Evolutionary conservation across 2,113 vertebrate species (phyloP), one percentile per base, ranked within the genome.

Genomic region (Ia io): DNA sequence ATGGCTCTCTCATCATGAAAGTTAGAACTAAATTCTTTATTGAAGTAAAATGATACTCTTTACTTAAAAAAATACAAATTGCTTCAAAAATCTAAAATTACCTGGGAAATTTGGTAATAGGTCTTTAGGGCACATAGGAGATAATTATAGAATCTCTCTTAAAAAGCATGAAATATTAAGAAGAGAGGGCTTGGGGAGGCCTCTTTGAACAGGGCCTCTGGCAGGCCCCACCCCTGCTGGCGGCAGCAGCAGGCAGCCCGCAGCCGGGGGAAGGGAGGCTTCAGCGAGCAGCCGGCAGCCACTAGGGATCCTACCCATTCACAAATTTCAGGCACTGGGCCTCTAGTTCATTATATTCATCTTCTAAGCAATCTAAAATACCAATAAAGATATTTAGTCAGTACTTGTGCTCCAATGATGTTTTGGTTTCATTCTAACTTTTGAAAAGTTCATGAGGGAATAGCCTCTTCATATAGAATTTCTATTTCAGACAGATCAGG

Each of bases 1-100:
- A 59, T 65, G 37, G 74, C 1, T 74, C 18, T n/a, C 89, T 89
- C 51, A 51, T 89, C 49, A 37, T 20, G n/a, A 70, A 91, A 78
- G 25, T 44, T 92, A 83, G 94, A 56, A 67, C 74, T 28, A 93
- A 96, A 94, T 83, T 65, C 12, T 94, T 22, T 84, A 49, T 65
- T 70, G 40, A 94, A 88, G 69, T 95, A 94, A 96, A 97, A 37
- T 93, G 79, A 93, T 9, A 3, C 2, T 1, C 59, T 77, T 96
- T 80, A 93, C 93, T 92, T 96, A 96, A 95, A 94, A 96, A 76
- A 37, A 63, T 30, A 77, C 90, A 87, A 88, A 84, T 4, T 77
- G 37, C 56, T 89, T 95, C n/a, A 67, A 95, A 78, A 70, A 87
- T 94, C 90, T 76, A 42, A 88, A 95, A 73, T 18, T 74, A 91